Base-by-base conservation (phyloP, 2,113 vertebrate genomes). In the Ophiodon elongatus region DNA sequence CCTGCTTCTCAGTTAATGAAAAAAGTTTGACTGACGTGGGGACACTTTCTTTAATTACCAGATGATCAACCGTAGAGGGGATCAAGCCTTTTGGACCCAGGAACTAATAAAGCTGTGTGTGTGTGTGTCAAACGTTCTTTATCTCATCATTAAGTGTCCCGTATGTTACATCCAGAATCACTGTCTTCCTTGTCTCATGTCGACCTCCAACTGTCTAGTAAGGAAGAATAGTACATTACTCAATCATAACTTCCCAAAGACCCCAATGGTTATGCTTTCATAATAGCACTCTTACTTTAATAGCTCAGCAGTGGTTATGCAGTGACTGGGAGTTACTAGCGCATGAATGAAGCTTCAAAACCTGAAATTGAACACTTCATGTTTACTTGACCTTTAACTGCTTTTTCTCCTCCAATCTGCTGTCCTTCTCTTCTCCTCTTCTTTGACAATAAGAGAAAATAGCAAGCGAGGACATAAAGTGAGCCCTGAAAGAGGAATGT, bases 361-460 rank as follows among this genome's bases (percentile, higher is more conserved):
- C 31, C 52, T 56, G 10, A 72, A 80, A 57, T 11, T 78, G 25
- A 71, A 23, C 35, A 76, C 52, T 84, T 73, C 60, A 82, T 81
- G 79, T 73, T 79, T 25, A 57, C 35, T 82, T 89, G 79, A 83
- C 71, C 82, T 73, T 87, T 80, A 8, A 19, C 25, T 39, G 35
- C 43, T 1, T 66, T 41, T 67, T 54, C 33, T 9, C 23, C 6
- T 70, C 19, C 68, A 77, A 52, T 64, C 19, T 52, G 73, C 50
- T 3, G 13, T 68, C n/a, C 25, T 63, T 23, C 19, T 37, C 17
- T 21, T 64, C 29, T 35, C 25, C 31, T 35, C 31, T 59, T 70
- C 76, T 76, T 77, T n/a, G 21, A 54, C 27, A 50, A 8, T 33
- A 29, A 15, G 27, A 39, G 63, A 73, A 71, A 80, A 79, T 23